Percentiles rank a stretch among this genome's conserved stretches.
Evolutionary conservation across 1,140 invertebrate species (phyloP).

Genomic region (Geopemphigus sp.): DNA sequence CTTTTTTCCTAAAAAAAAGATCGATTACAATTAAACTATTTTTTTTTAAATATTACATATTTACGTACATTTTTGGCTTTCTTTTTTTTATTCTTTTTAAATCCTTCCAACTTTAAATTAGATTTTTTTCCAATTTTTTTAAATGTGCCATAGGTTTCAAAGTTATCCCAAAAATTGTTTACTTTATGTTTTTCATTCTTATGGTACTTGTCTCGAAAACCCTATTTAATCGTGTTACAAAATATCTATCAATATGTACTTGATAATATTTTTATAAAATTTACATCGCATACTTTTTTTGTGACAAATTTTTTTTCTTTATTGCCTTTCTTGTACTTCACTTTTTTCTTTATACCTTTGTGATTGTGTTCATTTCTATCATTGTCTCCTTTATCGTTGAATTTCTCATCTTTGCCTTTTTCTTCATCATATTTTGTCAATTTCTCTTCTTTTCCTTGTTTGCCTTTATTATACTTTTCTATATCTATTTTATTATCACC

Average conservation of each 20-base stretch:
- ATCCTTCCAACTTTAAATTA: neutral
- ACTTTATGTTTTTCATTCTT: slow-evolving; percentile 43
- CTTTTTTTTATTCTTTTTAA: slow-evolving; percentile 16
- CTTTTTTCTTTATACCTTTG: neutral
- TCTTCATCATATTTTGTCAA: slow-evolving; percentile 12
- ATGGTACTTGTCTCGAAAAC: slow-evolving; percentile 34
- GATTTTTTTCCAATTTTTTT: slow-evolving; percentile 25
- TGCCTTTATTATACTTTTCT: slow-evolving; percentile 18
- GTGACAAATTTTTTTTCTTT: slow-evolving; percentile 32
- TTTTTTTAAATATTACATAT: neutral
- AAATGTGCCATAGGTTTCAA: slow-evolving; percentile 40
- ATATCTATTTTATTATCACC: neutral
- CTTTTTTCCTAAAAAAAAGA: slow-evolving; percentile 2
- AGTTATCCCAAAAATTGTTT: slow-evolving; percentile 32
- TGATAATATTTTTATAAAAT: neutral
- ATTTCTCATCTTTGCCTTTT: neutral
- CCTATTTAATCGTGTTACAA: neutral
- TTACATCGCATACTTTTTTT: slow-evolving; percentile 10
- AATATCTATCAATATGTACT: neutral
- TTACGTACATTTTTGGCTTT: slow-evolving; percentile 20
- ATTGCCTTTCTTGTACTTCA: slow-evolving; percentile 15
- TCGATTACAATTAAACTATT: neutral
- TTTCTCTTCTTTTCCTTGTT: slow-evolving; percentile 2
- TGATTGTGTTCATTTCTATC: neutral
- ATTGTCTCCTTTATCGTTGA: neutral